Percentiles rank a stretch among this genome's conserved stretches.
Evolutionary conservation across 1,140 invertebrate genomes (phyloP).

Genomic region (Neoseiulus cucumeris): DNA sequence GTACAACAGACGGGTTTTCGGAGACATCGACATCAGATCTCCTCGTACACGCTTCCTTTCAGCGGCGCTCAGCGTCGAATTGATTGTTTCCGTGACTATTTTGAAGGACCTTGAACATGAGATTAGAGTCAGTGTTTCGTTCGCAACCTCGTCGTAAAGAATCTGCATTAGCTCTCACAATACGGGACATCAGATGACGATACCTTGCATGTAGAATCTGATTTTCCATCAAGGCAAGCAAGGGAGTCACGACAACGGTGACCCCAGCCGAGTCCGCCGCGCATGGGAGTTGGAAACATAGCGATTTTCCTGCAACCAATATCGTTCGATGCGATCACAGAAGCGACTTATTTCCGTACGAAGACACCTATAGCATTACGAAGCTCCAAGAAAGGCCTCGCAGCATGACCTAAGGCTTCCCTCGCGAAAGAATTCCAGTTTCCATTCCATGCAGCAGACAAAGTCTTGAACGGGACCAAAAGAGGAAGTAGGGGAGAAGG

Average conservation of each 20-base stretch:
- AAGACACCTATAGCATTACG: no score
- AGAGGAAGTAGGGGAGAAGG: no score
- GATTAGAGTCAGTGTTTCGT: background rate
- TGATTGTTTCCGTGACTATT: constrained; percentile 60
- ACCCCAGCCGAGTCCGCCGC: constrained; percentile 33
- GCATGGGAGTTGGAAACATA: constrained; percentile 48
- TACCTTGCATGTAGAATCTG: constrained; percentile 23
- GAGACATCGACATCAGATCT: constrained; percentile 45
- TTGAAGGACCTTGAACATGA: constrained; percentile 34
- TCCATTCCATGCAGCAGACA: background rate
- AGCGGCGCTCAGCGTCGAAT: constrained; percentile 54
- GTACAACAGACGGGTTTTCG: constrained; percentile 59
- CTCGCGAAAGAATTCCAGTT: background rate
- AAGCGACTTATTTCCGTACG: no score
- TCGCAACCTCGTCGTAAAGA: no score
- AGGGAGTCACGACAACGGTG: constrained; percentile 44
- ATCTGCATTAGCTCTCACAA: background rate
- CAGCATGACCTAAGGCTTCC: no score
- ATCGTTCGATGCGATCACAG: no score
- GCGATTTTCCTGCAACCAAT: constrained; percentile 37
- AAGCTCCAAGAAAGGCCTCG: no score
- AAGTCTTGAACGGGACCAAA: background rate
- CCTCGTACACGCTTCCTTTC: constrained; percentile 50
- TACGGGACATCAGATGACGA: background rate
- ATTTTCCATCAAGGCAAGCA: constrained; percentile 47